These are phyloP conservation scores for Cactoblastis cactorum DNA, from an alignment of 2,888 invertebrate genomes.

Conservation along the genomic window DNA sequence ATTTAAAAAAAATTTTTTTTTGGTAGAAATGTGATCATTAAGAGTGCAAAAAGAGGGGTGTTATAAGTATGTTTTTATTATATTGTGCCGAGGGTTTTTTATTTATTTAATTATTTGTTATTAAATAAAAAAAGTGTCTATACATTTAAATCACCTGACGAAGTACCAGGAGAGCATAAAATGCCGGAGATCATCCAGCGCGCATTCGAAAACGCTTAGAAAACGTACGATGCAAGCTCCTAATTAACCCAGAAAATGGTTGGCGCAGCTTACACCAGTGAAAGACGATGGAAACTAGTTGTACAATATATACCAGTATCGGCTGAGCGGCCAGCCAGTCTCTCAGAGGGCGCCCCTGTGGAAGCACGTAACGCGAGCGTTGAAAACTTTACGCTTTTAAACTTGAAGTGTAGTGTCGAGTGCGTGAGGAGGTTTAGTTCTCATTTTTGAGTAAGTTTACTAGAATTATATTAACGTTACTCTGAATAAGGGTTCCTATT, in stretches of 20 bases:
- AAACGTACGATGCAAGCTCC: slow-evolving; percentile 62
- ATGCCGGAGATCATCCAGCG: slow-evolving; percentile 55
- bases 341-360: slow-evolving; percentile 39
- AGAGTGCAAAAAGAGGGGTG: no score
- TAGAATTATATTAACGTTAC: not conserved
- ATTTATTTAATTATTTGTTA: no score
- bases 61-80: no score
- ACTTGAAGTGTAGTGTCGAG: slow-evolving; percentile 42
- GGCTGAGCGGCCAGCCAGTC: slow-evolving; percentile 41
- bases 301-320: slow-evolving; percentile 69
- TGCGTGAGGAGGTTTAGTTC: slow-evolving; percentile 41
- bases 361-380: slow-evolving; percentile 34
- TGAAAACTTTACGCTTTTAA: slow-evolving; percentile 29
- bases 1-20: no score
- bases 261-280: slow-evolving; percentile 59
- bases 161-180: slow-evolving; percentile 4
- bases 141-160: no score
- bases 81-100: no score
- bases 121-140: no score
- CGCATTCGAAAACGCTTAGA: slow-evolving; percentile 74
- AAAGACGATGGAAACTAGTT: slow-evolving; percentile 73
- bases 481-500: no score
- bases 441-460: slow-evolving; percentile 41
- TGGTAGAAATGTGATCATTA: no score
- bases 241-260: slow-evolving; percentile 76